Evolutionary conservation across 64 coral and sea anemone genomes (phyloP).

Genomic region (Hydrozoanthus tunicans): DNA sequence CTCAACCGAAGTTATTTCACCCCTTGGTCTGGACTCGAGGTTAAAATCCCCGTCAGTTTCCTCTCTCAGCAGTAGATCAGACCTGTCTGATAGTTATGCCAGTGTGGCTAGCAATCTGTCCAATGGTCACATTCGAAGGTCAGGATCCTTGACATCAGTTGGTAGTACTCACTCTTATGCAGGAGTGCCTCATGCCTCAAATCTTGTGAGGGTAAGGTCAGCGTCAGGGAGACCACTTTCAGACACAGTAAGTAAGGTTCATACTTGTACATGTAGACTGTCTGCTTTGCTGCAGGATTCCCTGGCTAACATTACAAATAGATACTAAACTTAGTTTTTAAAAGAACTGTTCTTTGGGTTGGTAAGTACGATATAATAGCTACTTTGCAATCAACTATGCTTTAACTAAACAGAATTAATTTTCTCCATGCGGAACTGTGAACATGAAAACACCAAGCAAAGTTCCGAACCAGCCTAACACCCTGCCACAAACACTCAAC

Average conservation of each 20-base stretch:
- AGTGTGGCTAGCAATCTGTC: conserved; percentile 83
- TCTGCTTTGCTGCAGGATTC: too few species aligned
- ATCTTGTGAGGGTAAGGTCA: conserved; percentile 78
- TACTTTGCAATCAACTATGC: too few species aligned
- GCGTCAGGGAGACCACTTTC: conserved; percentile 87
- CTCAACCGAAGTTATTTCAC: conserved; percentile 89
- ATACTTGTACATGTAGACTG: not conserved
- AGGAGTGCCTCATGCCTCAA: conserved; percentile 17
- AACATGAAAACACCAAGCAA: too few species aligned
- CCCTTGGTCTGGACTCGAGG: conserved; percentile 79
- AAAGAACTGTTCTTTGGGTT: too few species aligned
- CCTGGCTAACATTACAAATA: too few species aligned
- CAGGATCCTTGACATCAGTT: conserved; percentile 84
- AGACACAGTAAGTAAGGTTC: conserved; percentile 69
- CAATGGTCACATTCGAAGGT: conserved; percentile 77
- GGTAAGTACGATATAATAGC: too few species aligned
- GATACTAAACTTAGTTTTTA: too few species aligned
- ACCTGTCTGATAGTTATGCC: conserved; percentile 76
- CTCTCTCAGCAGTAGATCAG: conserved; percentile 71
- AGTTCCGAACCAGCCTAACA: too few species aligned
- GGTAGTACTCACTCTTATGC: conserved; percentile 70
- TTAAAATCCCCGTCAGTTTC: conserved; percentile 75
- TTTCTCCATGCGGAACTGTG: too few species aligned
- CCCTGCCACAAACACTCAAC: too few species aligned
- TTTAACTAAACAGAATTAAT: too few species aligned